Conservation (phyloP, 2,888 invertebrate species). For the Unio delphinus region DNA sequence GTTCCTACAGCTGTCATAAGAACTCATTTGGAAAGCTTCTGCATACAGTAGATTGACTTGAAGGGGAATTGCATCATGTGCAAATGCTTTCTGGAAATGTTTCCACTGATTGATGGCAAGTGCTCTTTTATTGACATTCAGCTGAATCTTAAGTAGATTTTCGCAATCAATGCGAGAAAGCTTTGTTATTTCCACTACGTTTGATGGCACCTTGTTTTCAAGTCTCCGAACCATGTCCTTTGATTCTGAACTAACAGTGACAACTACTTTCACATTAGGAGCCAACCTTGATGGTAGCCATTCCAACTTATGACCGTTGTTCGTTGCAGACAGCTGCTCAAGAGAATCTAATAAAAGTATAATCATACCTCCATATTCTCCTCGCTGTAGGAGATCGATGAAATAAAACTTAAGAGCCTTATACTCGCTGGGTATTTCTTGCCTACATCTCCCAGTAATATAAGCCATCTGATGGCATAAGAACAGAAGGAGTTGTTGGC, state of each 20-base stretch:
- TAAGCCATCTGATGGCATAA: slow-evolving; percentile 57
- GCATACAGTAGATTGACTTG: slow-evolving; percentile 53
- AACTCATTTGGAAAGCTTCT: slow-evolving; percentile 50
- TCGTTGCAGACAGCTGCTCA: slow-evolving; percentile 47
- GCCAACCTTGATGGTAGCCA: slow-evolving; percentile 61
- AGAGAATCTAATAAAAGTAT: slow-evolving; percentile 59
- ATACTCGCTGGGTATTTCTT: slow-evolving; percentile 48
- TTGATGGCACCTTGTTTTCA: slow-evolving; percentile 36
- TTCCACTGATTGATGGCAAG: slow-evolving; percentile 55
- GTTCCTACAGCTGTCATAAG: slow-evolving; percentile 40
- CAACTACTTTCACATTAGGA: slow-evolving; percentile 53
- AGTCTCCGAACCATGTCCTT: slow-evolving; percentile 50
- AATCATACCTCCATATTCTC: slow-evolving; percentile 53
- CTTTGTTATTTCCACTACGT: slow-evolving; percentile 38
- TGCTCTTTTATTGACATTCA: slow-evolving; percentile 37
- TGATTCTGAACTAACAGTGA: slow-evolving; percentile 50
- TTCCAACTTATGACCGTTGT: slow-evolving; percentile 56
- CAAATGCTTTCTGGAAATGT: slow-evolving; percentile 45
- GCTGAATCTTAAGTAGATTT: slow-evolving; percentile 47
- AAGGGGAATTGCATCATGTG: slow-evolving; percentile 48
- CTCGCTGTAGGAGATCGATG: slow-evolving; percentile 47
- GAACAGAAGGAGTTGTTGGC: slow-evolving; percentile 47
- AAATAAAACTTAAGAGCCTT: slow-evolving; percentile 51
- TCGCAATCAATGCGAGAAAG: slow-evolving; percentile 48
- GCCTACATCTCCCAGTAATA: slow-evolving; percentile 39